A percentile compares a stretch with the other conserved stretches of the same genome.
Evolutionary conservation across 2,113 vertebrate species (phyloP).

Genomic region (Hemicordylus capensis): DNA sequence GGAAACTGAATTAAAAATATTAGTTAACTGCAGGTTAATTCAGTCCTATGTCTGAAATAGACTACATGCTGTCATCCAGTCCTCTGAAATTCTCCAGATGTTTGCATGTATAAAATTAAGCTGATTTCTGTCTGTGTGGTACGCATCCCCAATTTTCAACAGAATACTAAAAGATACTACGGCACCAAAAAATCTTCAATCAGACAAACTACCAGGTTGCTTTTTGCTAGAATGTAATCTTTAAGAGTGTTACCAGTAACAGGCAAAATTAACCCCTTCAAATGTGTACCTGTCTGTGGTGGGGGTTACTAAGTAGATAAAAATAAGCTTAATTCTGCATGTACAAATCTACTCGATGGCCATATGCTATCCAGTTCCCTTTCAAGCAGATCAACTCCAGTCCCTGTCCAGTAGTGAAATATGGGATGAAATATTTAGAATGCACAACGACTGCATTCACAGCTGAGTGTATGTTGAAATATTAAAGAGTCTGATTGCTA

Average conservation of each 20-base stretch:
- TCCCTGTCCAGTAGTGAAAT: slow-evolving; percentile 35
- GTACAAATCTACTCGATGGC: slow-evolving; percentile 9
- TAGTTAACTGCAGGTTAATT: slow-evolving; percentile 67
- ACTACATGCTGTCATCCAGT: slow-evolving; percentile 19
- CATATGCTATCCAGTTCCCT: slow-evolving; percentile 38
- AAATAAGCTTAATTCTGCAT: neutral
- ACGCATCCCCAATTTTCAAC: neutral
- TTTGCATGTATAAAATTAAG: neutral
- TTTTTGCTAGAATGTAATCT: neutral
- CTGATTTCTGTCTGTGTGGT: neutral
- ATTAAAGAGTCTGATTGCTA: slow-evolving; percentile 45
- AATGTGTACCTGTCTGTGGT: neutral
- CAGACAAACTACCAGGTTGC: no score
- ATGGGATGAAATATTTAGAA: slow-evolving; percentile 46
- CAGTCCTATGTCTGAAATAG: slow-evolving; percentile 50
- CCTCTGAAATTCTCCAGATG: neutral
- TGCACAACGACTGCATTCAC: slow-evolving; percentile 17
- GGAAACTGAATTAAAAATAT: slow-evolving; percentile 65
- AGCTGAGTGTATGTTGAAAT: slow-evolving; percentile 27
- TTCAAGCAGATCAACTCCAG: neutral
- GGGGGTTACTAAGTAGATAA: neutral
- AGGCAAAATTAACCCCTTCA: neutral
- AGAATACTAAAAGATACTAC: neutral
- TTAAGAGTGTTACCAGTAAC: neutral
- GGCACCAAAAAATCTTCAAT: neutral